Base-by-base conservation (phyloP, 2,113 vertebrate species). In the Hepsetus odoe region DNA sequence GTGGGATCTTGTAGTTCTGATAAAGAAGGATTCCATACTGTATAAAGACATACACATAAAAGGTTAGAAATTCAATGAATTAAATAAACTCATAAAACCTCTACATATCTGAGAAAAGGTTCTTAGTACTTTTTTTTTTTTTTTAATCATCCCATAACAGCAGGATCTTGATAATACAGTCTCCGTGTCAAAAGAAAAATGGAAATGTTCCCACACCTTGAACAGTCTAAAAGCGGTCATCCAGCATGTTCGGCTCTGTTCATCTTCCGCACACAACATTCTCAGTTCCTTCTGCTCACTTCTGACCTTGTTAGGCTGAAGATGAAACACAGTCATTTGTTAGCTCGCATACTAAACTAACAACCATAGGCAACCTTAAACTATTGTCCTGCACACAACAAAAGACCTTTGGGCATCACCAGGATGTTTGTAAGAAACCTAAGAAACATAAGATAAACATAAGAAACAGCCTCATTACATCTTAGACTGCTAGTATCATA, bases 11-110 rank as follows among this genome's bases (percentile, higher is more conserved):
- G 79, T 95, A 99, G 85, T 95, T 99, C 92, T 99, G 96, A 90
- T 98, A 98, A 26, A 99, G 92, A 46, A 96, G 86, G 89, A 97
- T 95, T 70, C 98, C 96, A 42, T 96, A 98, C 97, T 99, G 90
- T 4, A 79, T 83, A 2, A 42, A 66, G 20, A 30, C 40, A 44
- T 2, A n/a, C 12, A 11, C 4, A 18, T 24, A 62, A 66, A 58
- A 22, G 40, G 22, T n/a, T n/a, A 20, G 13, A 61, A 12, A 40
- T n/a, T 40, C 26, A 53, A 16, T 40, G 33, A 58, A 24, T 10
- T 13, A 4, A 5, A 11, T 5, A 8, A 46, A 62, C n/a, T 38
- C 11, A 2, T 33, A 11, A 22, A 65, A n/a, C 35, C 14, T n/a
- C 59, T 20, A 62, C 14, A 62, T 1, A 16, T 20, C 61, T 65